A percentile compares a stretch with the other conserved stretches of the same genome.
Evolutionary conservation across 2,888 invertebrate genomes (phyloP).

Genomic region (Caenorhabditis auriculariae): DNA sequence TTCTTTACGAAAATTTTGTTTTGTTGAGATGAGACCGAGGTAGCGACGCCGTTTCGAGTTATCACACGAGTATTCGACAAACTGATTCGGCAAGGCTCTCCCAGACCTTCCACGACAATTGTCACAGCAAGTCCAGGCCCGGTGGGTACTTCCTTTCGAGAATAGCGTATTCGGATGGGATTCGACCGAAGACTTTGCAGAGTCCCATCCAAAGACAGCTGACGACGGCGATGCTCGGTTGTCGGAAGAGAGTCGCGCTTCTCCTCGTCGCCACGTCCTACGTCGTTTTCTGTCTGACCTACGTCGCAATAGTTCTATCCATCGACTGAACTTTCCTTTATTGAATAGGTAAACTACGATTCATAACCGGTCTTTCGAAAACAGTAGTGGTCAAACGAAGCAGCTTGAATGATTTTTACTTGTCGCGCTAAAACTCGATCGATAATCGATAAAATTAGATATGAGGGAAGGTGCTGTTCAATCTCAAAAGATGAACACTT

Average conservation of each 20-base stretch:
- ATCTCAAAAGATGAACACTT: too few relatives aligned
- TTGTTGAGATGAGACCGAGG: too few relatives aligned
- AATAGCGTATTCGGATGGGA: background rate
- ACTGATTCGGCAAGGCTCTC: too few relatives aligned
- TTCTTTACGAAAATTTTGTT: too few relatives aligned
- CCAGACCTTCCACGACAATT: background rate
- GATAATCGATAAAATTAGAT: too few relatives aligned
- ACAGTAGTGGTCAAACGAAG: too few relatives aligned
- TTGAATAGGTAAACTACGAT: background rate
- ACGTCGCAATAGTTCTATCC: conserved; percentile 44
- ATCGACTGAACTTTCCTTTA: conserved; percentile 21
- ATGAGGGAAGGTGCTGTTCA: too few relatives aligned
- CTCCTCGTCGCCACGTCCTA: conserved; percentile 42
- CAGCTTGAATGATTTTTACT: too few relatives aligned
- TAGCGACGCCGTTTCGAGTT: too few relatives aligned
- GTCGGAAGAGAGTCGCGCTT: conserved; percentile 51
- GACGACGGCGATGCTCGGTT: conserved; percentile 49
- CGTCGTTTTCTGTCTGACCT: conserved; percentile 42
- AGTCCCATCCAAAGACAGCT: conserved; percentile 48
- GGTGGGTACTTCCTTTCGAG: conserved; percentile 1
- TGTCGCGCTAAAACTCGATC: too few relatives aligned
- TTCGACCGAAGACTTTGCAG: conserved; percentile 18
- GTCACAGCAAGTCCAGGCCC: conserved; percentile 24
- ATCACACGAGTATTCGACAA: too few relatives aligned
- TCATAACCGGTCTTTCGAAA: too few relatives aligned